These are phyloP conservation scores for Colletes gigas DNA, from an alignment of 1,140 invertebrate species.

Conservation along the genomic window DNA sequence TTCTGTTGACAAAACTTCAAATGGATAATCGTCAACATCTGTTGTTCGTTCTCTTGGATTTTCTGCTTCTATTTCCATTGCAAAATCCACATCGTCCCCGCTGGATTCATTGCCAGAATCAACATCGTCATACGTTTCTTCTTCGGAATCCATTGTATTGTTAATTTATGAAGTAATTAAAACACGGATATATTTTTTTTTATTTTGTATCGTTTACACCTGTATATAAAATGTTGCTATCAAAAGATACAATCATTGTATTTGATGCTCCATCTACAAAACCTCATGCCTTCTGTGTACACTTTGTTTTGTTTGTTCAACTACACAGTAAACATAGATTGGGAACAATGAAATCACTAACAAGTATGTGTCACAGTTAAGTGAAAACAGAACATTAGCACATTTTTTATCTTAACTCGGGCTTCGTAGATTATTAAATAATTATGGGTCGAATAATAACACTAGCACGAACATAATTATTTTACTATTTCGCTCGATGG, in stretches of 20 bases:
- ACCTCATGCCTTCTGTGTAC: not conserved
- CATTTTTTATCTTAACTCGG: not conserved
- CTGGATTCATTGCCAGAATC: slow-evolving; percentile 95
- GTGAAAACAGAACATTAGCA: slow-evolving; percentile 9
- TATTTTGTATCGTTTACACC: slow-evolving; percentile 32
- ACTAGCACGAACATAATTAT: not conserved
- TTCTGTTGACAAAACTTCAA: slow-evolving; percentile 96
- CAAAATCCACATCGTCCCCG: slow-evolving; percentile 94
- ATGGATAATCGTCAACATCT: slow-evolving; percentile 94
- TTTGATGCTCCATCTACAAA: not conserved
- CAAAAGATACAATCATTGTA: not conserved
- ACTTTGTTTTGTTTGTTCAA: not conserved
- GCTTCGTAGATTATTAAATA: not conserved
- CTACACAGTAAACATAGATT: not conserved
- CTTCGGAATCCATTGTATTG: slow-evolving; percentile 91
- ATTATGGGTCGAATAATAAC: too few species aligned
- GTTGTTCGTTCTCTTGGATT: slow-evolving; percentile 88
- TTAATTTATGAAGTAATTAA: slow-evolving; percentile 12
- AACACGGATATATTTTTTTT: slow-evolving; percentile 1
- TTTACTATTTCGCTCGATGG: not conserved
- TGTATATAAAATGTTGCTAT: slow-evolving; percentile 6
- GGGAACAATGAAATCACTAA: slow-evolving; percentile 2
- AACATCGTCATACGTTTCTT: slow-evolving; percentile 93
- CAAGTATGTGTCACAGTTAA: not conserved
- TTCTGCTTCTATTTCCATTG: slow-evolving; percentile 93